Evolutionary conservation across 2,888 invertebrate genomes (phyloP).

Genomic region (Thelaira solivaga): DNA sequence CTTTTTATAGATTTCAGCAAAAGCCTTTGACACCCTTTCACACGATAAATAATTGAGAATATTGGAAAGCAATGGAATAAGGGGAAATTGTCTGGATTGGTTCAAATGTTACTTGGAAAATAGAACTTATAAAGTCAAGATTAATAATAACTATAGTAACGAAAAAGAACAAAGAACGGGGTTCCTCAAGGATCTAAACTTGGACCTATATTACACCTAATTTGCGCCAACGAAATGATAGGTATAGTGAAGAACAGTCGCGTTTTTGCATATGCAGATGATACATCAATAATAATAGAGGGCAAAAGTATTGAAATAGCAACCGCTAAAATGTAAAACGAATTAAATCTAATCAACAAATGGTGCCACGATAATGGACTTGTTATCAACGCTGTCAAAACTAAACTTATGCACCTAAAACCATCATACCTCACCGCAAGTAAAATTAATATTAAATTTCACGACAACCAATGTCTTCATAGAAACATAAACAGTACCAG

Average conservation of each 20-base stretch:
- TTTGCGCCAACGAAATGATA: too few relatives aligned
- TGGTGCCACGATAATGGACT: background rate
- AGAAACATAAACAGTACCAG: background rate
- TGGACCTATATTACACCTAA: background rate
- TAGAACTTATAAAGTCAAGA: too few relatives aligned
- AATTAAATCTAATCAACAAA: too few relatives aligned
- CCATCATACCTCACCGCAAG: background rate
- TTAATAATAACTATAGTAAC: too few relatives aligned
- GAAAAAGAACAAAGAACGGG: background rate
- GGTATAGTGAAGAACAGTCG: too few relatives aligned
- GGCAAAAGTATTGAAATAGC: background rate
- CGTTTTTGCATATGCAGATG: background rate
- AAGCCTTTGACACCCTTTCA: too few relatives aligned
- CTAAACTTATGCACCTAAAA: conserved; percentile 2
- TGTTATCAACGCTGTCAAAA: background rate
- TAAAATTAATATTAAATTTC: background rate
- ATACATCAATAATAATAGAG: background rate
- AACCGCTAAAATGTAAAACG: background rate
- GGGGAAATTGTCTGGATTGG: too few relatives aligned
- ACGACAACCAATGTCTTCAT: background rate
- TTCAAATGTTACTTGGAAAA: too few relatives aligned
- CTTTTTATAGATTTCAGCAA: too few relatives aligned
- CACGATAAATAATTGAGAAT: too few relatives aligned
- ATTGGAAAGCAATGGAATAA: too few relatives aligned
- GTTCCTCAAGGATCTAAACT: background rate